Conservation (phyloP, 2,113 vertebrate genomes). For the Circaetus gallicus region DNA sequence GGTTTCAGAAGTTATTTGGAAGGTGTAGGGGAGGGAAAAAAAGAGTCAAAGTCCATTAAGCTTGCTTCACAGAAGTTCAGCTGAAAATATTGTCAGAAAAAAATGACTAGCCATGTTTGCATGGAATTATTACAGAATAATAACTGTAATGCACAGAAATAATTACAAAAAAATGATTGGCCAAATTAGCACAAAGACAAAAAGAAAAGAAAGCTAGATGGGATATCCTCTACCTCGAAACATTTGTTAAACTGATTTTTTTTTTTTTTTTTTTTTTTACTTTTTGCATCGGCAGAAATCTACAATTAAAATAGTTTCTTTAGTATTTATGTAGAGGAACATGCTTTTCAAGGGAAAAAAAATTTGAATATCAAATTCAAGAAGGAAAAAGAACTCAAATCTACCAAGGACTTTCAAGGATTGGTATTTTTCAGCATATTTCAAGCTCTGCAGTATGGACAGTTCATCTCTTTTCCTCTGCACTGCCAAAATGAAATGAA, state of each 20-base stretch:
- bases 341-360: background rate
- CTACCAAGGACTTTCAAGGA: background rate
- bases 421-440: background rate
- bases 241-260: background rate
- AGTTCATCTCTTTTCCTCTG: background rate
- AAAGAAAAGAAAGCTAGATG: background rate
- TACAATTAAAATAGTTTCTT: background rate
- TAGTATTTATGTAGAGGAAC: background rate
- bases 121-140: background rate
- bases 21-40: background rate
- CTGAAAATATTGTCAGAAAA: background rate
- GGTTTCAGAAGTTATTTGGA: background rate
- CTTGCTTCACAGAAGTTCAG: background rate
- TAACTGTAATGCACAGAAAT: background rate
- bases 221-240: background rate
- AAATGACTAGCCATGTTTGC: background rate
- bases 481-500: background rate
- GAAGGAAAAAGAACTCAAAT: background rate
- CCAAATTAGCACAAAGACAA: background rate
- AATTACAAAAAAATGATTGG: background rate
- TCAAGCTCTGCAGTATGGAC: background rate
- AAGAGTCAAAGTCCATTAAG: background rate
- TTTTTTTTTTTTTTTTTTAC: background rate
- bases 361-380: background rate
- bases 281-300: background rate